Evolutionary conservation across 2,888 invertebrate genomes (phyloP), one percentile per base, ranked within the genome.

Genomic region (Chymomyza fuscimana): DNA sequence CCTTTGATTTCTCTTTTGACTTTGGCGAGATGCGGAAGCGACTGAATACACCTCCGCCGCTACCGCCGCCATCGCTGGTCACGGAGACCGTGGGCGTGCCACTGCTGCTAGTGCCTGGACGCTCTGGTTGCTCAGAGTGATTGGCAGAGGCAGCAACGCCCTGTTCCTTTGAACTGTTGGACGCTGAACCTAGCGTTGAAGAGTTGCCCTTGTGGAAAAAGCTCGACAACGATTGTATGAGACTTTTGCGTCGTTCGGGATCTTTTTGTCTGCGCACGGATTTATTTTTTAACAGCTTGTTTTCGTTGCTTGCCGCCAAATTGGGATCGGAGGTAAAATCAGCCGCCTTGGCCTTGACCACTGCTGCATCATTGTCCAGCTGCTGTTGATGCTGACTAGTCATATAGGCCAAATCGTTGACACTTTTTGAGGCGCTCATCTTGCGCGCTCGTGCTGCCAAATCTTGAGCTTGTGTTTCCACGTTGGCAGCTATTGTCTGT

Each of bases 181-280:
- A 56, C 10, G 72, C 61, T 4, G 83, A 65, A 25, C 72, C 63
- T 2, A 65, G 9, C 3, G 9, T 94, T 25, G 82, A 58, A 12
- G 79, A 74, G 46, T 70, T 79, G 82, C 95, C 95, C 90, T 96
- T 95, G 84, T 95, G 94, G 90, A 97, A 96, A 91, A 97, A 96
- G 90, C 95, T 96, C 19, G 96, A 95, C 74, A 97, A 95, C 65
- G 96, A 95, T 92, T 96, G 96, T 87, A 97, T 96, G 65, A 97
- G 95, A 91, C 96, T 96, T 87, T 95, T 96, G 73, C 96, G 93
- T 75, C 96, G 93, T 85, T 96, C 95, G 0, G 94, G 93, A 89
- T 95, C 95, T 86, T 95, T 95, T 63, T 85, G 82, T 0, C 91
- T 80, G 9, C 89, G 85, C 62, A 69, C 81, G 2, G 87, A 69